These are phyloP conservation scores for Dipus sagitta DNA, from an alignment of 2,797 vertebrate species.

Conservation along the genomic window DNA sequence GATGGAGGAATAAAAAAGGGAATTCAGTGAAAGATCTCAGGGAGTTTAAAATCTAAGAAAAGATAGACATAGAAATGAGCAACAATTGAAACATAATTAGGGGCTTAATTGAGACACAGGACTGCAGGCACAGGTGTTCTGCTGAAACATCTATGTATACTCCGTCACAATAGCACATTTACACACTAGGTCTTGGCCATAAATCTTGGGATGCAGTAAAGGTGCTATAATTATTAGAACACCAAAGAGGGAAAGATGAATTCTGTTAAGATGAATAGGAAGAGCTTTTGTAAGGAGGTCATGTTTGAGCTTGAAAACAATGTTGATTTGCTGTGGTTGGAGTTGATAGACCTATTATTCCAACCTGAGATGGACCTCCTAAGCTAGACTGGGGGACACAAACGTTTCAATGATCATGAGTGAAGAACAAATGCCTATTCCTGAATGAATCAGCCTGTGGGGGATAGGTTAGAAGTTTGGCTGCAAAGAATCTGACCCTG, in stretches of 20 bases:
- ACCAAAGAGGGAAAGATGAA: neutral
- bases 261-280: neutral
- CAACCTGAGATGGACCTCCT: neutral
- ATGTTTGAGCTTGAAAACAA: neutral
- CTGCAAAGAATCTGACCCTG: neutral
- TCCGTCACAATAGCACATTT: conserved; percentile 7
- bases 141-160: conserved; percentile 8
- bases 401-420: neutral
- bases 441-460: neutral
- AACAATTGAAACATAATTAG: neutral
- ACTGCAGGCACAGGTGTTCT: neutral
- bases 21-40: neutral
- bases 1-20: neutral
- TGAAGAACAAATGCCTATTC: neutral
- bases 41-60: conserved; percentile 25
- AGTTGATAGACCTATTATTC: neutral
- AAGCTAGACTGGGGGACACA: neutral
- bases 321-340: neutral
- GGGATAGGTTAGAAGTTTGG: neutral
- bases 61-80: neutral
- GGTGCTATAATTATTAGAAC: neutral
- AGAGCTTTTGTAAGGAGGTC: neutral
- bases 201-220: conserved; percentile 15
- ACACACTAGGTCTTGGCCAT: neutral
- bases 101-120: neutral